These are phyloP conservation scores for Scaptomyza reducta DNA, from an alignment of 2,888 invertebrate genomes.

Conservation along the genomic window DNA sequence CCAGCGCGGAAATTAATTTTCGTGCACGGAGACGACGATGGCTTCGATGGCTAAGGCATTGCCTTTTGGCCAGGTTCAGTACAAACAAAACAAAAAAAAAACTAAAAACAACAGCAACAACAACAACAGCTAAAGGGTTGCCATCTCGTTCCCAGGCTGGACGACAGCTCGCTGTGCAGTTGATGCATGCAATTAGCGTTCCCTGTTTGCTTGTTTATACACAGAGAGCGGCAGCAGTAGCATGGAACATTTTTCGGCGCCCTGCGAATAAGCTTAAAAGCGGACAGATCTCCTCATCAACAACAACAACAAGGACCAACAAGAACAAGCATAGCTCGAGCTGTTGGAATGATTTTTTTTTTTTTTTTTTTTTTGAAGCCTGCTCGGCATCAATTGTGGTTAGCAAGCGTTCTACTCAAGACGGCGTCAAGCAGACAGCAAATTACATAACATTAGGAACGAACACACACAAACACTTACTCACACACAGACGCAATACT, in stretches of 20 bases:
- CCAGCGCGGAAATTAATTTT: constrained; percentile 53
- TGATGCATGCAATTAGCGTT: constrained; percentile 52
- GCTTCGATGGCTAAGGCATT: constrained; percentile 21
- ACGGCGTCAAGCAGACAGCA: constrained; percentile 28
- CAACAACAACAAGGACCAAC: constrained; percentile 10
- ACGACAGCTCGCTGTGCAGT: constrained; percentile 46
- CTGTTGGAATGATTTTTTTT: background rate
- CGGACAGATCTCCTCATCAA: constrained; percentile 14
- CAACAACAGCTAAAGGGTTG: constrained; percentile 22
- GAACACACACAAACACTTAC: background rate
- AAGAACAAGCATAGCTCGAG: background rate
- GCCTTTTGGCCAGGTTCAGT: constrained; percentile 13
- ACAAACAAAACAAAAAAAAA: background rate
- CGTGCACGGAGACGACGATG: constrained; percentile 32
- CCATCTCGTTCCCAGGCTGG: constrained; percentile 40
- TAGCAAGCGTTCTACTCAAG: constrained; percentile 26
- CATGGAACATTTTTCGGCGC: constrained; percentile 23
- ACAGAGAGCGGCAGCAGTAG: constrained; percentile 14
- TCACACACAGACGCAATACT: background rate
- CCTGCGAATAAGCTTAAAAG: constrained; percentile 15
- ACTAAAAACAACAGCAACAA: background rate
- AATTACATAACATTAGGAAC: constrained; percentile 30
- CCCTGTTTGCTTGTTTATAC: constrained; percentile 41
- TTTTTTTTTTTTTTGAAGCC: background rate
- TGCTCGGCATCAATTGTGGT: constrained; percentile 25